Evolutionary conservation across 30 jellyfish, hydroid and myxozoan species (phyloP), one percentile per base, ranked within the genome.

Genomic region (Rhopilema esculentum): DNA sequence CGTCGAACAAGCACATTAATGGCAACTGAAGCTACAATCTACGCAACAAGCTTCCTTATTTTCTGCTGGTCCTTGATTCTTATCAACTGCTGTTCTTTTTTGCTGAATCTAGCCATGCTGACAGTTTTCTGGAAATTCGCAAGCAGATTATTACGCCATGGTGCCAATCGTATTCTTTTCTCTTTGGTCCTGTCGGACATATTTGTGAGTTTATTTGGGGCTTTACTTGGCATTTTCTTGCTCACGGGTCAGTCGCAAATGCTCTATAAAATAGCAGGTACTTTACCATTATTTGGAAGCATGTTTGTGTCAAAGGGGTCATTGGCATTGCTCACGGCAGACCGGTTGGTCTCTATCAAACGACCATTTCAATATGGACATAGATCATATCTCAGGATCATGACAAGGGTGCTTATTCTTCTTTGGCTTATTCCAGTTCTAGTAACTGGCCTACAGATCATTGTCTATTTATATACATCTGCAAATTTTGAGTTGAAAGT

Each of bases 251-350:
- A 72, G 83, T 31, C 83, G 20, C 23, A 27, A 25, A 1, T 8
- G 4, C 28, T 31, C 18, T 72, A 72, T 20, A 72, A 72, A 30
- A 27, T 72, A 2, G 83, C 83, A 17, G 83, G 83, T 29, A 27
- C 67, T 1, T 1, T 72, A 25, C 83, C 83, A 7, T 30, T 72
- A 20, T 72, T 72, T 32, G 83, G 83, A 31, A 72, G 83, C 66
- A 72, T 72, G 83, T 72, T 31, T 66, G 66, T 72, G 21, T 72
- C 83, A 4, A 72, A 25, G 7, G 50, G 67, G 25, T 72, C 83
- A 27, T 27, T 72, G 25, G 83, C 83, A 6, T 12, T 40, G 12
- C 66, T 72, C 26, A 72, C 83, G 22, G 50, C 25, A 7, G 83
- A 72, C 66, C 48, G 83, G 50, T 66, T 72, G 26, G 50, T 30